phyloP scores from a whole-genome alignment of 2,113 vertebrate genomes.

The Psittacula cyanocephala region DNA sequence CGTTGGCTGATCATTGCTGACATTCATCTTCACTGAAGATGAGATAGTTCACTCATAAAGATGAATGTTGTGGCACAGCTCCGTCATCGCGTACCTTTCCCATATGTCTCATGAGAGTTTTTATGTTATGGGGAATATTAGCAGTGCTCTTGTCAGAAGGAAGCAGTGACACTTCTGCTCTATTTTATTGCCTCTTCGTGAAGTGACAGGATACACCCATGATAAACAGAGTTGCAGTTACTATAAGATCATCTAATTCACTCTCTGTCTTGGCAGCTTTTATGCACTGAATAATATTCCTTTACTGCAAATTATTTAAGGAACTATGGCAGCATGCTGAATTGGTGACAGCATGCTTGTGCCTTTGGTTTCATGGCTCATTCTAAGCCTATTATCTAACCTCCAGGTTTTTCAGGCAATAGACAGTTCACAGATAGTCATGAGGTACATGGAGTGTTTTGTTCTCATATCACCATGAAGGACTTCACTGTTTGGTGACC shows the following conservation, averaged over 20 bases:
- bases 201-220: constrained; percentile 38
- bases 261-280: constrained; percentile 29
- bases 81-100: background rate
- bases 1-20: constrained; percentile 15
- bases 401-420: background rate
- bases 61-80: constrained; percentile 45
- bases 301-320: constrained; percentile 53
- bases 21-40: constrained; percentile 52
- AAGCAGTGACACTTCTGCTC: background rate
- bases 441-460: constrained; percentile 1
- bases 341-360: constrained; percentile 11
- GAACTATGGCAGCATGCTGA: constrained; percentile 31
- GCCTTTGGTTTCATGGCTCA: constrained; percentile 8
- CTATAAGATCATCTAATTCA: constrained; percentile 45
- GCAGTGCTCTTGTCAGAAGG: constrained; percentile 16
- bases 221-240: constrained; percentile 40
- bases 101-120: constrained; percentile 23
- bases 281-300: constrained; percentile 7
- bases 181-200: constrained; percentile 34
- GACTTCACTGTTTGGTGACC: background rate
- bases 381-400: constrained; percentile 32
- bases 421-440: background rate
- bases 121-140: constrained; percentile 21
- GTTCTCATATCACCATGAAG: background rate
- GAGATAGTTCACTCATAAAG: constrained; percentile 62